Conservation (phyloP, 2,113 vertebrate species). For the Gallinago paraguaiae region DNA sequence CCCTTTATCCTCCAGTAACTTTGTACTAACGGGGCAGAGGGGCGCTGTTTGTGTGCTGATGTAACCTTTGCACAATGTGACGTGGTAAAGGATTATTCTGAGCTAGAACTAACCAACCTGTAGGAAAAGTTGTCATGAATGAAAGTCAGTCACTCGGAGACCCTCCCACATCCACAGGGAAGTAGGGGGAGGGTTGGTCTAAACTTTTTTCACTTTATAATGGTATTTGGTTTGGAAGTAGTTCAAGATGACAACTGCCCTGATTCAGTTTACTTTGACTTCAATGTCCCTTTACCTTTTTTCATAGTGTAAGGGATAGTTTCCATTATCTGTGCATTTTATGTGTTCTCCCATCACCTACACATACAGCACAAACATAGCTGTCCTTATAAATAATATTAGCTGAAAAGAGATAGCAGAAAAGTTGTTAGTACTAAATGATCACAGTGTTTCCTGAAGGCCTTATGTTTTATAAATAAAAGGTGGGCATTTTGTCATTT, state of each 20-base stretch:
- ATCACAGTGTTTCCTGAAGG: not conserved
- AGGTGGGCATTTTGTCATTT: not conserved
- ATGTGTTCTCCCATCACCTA: not conserved
- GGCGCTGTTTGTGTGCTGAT: not conserved
- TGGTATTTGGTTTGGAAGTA: not conserved
- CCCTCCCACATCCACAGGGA: fast-evolving
- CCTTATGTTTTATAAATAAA: not conserved
- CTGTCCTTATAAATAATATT: not conserved
- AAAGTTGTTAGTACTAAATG: not conserved
- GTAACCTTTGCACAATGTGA: not conserved
- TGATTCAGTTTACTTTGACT: not conserved
- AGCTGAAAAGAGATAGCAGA: not conserved
- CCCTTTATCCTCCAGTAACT: not conserved
- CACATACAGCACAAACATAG: not conserved
- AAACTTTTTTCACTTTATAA: not conserved
- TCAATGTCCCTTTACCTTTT: not conserved
- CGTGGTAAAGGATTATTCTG: fast-evolving
- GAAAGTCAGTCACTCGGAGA: not conserved
- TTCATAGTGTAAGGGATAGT: not conserved
- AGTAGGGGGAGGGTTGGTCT: not conserved
- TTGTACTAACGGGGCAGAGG: not conserved
- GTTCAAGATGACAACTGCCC: not conserved
- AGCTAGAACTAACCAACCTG: not conserved
- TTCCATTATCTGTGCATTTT: not conserved
- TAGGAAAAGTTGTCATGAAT: not conserved